A percentile compares a stretch with the other conserved stretches of the same genome.
phyloP scores from a whole-genome alignment of 2,797 vertebrate genomes.

The Danio albolineatus region DNA sequence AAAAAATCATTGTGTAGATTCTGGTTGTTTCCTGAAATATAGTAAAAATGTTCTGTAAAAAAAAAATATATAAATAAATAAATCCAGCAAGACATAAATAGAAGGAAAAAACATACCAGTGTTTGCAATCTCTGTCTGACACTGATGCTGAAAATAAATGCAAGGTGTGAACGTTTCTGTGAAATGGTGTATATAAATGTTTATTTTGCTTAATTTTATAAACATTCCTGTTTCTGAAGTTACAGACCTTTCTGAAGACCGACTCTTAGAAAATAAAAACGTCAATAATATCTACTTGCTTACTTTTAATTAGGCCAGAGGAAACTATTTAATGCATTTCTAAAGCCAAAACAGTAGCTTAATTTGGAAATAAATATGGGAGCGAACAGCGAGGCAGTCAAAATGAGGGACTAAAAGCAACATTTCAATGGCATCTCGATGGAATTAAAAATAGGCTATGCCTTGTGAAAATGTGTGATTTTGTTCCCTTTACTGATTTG shows the following conservation, averaged over 20 bases:
- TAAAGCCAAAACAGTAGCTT: neutral
- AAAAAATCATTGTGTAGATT: too few species aligned
- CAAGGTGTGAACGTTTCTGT: neutral
- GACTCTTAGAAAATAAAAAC: too few species aligned
- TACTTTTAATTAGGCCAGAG: constrained; percentile 7
- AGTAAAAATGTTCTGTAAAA: too few species aligned
- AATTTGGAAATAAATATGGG: neutral
- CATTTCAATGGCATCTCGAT: neutral
- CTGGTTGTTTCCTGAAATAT: too few species aligned
- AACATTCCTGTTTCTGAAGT: too few species aligned
- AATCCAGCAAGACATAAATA: too few species aligned
- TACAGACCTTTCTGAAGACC: too few species aligned
- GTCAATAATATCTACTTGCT: constrained; percentile 9
- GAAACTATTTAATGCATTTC: constrained; percentile 14
- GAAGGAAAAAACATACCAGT: neutral
- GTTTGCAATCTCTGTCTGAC: neutral
- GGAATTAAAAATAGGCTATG: constrained; percentile 1
- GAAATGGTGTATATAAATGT: neutral
- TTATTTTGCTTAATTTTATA: too few species aligned
- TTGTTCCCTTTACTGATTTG: neutral
- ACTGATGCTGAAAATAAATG: neutral
- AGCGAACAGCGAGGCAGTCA: neutral
- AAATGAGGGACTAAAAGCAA: neutral
- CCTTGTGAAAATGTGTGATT: neutral
- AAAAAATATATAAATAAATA: too few species aligned